Evolutionary conservation across 2,113 vertebrate genomes (phyloP), one percentile per base, ranked within the genome.

Genomic region (Chaetorhynchus papuensis): DNA sequence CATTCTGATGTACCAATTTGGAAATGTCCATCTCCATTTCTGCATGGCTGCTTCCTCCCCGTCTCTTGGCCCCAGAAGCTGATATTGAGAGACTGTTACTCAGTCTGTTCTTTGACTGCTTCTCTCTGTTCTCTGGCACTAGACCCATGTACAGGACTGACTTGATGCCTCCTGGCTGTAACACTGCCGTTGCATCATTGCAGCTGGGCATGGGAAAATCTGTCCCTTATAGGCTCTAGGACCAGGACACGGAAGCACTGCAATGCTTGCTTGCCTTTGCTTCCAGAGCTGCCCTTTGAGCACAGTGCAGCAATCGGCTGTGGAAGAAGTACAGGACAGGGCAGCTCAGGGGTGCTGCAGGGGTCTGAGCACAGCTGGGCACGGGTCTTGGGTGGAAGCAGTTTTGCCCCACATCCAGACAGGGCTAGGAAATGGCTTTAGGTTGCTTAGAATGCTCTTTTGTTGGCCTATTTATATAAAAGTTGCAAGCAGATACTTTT

Each of bases 291-390:
- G 70, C 23, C 16, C 31, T 82, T 23, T 11, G 35, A 90, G 74
- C n/a, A 5, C 19, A 27, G 15, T 4, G 17, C 42, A 80, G 59
- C 37, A 41, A 24, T 2, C 0, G 0, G 22, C n/a, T 27, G 28
- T 13, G 27, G 69, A 33, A 44, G 16, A 52, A 26, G 44, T 0
- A 11, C 35, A 35, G 52, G 37, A 37, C 23, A 18, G 42, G 59
- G 60, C 56, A 66, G 63, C 49, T 61, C 52, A 13, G 47, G 41
- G 41, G 2, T 31, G 37, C 13, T 52, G 37, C 27, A 7, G 41
- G 26, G 24, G 1, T 37, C 42, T 49, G 31, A 52, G 57, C 23
- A 5, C 10, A 13, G 28, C 0, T 60, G 39, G 12, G 27, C 15
- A 60, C 23, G 50, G 50, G 17, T 10, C 50, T 75, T 30, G 26